Conservation (phyloP, 2,113 vertebrate species). For the Pyrgilauda ruficollis region DNA sequence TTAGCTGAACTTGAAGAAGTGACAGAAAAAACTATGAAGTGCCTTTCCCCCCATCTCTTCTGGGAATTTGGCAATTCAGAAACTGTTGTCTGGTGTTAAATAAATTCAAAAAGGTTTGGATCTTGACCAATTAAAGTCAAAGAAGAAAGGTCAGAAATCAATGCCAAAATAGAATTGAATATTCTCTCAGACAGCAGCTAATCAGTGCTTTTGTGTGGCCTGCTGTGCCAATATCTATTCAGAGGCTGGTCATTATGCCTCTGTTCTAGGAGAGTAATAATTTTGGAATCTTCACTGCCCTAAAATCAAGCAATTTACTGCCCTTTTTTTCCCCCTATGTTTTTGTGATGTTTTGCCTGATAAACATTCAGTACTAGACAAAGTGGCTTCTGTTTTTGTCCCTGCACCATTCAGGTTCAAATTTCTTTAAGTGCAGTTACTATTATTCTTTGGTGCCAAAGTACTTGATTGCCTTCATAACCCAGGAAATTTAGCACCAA, state of each 20-base stretch:
- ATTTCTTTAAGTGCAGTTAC: neutral
- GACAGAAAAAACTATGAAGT: neutral
- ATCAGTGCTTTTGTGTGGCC: conserved; percentile 55
- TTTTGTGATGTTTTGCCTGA: conserved; percentile 32
- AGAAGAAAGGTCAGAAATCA: conserved; percentile 44
- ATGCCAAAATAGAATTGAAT: conserved; percentile 30
- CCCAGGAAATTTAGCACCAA: neutral
- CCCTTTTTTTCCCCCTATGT: neutral
- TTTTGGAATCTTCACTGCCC: conserved; percentile 46
- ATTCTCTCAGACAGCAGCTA: conserved; percentile 6
- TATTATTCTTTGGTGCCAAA: neutral
- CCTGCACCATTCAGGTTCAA: neutral
- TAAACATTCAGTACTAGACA: neutral
- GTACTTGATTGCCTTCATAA: conserved; percentile 29
- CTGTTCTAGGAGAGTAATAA: conserved; percentile 42
- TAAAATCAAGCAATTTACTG: conserved; percentile 53
- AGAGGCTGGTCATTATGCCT: conserved; percentile 53
- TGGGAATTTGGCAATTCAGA: neutral
- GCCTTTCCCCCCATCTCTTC: neutral
- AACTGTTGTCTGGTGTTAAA: neutral
- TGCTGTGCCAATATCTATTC: conserved; percentile 64
- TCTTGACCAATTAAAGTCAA: conserved; percentile 2
- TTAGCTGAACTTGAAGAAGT: neutral
- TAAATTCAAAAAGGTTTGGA: neutral
- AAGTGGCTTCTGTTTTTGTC: conserved; percentile 8